These are phyloP conservation scores for Plectropomus leopardus DNA, from an alignment of 2,113 vertebrate species.

Conservation along the genomic window DNA sequence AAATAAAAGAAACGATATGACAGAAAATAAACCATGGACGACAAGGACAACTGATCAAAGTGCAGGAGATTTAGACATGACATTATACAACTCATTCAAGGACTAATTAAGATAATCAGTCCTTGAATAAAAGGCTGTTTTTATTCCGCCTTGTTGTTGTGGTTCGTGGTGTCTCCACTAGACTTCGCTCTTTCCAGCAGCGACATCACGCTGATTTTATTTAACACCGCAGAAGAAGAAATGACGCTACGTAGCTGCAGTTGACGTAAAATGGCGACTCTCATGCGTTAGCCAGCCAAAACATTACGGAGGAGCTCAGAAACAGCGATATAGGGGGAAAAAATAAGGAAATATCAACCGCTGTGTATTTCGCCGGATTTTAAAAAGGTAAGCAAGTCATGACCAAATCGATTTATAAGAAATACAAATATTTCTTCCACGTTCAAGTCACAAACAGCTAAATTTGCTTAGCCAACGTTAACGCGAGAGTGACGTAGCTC, in stretches of 20 bases:
- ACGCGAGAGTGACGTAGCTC: neutral
- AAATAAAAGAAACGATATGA: too few species aligned
- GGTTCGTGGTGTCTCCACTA: neutral
- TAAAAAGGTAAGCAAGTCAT: conserved; percentile 23
- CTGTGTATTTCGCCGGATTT: neutral
- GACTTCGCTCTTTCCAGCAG: conserved; percentile 21
- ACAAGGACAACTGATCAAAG: too few species aligned
- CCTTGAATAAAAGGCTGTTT: too few species aligned
- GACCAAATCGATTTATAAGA: rapidly evolving
- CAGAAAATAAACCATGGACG: too few species aligned
- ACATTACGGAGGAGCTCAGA: conserved; percentile 11
- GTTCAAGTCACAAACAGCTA: neutral
- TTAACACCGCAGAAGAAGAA: conserved; percentile 23
- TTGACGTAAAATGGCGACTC: conserved; percentile 63
- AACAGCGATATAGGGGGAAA: rapidly evolving
- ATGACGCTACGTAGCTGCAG: conserved; percentile 29
- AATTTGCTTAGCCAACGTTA: neutral
- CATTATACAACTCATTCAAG: too few species aligned
- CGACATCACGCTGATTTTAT: neutral
- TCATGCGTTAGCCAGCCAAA: conserved; percentile 25
- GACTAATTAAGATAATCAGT: too few species aligned
- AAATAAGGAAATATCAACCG: neutral
- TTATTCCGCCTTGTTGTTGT: too few species aligned
- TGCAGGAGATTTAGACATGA: too few species aligned
- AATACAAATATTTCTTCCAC: neutral